phyloP scores from a whole-genome alignment of 1,140 invertebrate genomes.

The Brachystomella parvula region DNA sequence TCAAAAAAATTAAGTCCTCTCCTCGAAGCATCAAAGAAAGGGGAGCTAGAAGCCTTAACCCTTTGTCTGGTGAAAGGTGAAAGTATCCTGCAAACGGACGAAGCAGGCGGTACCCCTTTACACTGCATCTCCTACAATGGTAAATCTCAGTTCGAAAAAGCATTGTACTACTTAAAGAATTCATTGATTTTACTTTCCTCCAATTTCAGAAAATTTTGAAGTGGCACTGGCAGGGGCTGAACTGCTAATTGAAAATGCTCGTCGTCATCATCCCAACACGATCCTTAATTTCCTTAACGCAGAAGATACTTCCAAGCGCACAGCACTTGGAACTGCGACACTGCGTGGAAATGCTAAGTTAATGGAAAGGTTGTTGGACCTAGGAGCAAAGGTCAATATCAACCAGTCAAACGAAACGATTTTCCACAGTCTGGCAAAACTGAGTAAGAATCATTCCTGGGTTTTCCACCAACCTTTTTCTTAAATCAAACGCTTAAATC shows the following conservation, averaged over 20 bases:
- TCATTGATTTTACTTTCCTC: not conserved
- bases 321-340: not conserved
- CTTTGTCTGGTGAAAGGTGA: not conserved
- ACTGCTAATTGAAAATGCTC: not conserved
- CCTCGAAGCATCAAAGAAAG: not conserved
- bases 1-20: not conserved
- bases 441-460: not conserved
- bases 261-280: not conserved
- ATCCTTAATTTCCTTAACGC: not conserved
- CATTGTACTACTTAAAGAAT: not conserved
- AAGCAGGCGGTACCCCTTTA: not conserved
- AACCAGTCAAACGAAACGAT: not conserved
- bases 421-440: constrained; percentile 2
- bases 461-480: not conserved
- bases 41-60: not conserved
- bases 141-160: not conserved
- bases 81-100: not conserved
- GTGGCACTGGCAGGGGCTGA: not conserved
- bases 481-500: not conserved
- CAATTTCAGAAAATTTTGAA: constrained; percentile 4
- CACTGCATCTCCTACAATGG: not conserved
- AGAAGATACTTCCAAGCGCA: not conserved
- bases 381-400: not conserved
- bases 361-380: not conserved
- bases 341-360: not conserved